Conservation (phyloP, 2,888 invertebrate species). For the Balanococcus diminutus region DNA sequence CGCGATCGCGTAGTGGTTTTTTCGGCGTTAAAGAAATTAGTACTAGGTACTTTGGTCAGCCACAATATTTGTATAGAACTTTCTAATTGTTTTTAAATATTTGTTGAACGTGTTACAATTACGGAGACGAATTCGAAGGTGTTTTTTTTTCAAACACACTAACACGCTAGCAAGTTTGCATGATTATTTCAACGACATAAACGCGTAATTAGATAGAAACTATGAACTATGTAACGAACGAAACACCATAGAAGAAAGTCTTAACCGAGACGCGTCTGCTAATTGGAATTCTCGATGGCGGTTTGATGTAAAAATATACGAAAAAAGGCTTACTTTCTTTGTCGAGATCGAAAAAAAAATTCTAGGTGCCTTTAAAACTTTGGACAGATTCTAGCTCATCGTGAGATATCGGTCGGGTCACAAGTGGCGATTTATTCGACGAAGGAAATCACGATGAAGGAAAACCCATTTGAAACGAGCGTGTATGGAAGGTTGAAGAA, state of each 20-base stretch:
- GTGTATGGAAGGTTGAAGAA: not conserved
- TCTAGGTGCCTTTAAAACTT: not conserved
- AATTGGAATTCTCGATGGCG: not conserved
- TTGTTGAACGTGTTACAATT: not conserved
- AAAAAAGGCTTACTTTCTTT: not conserved
- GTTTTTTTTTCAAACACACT: not conserved
- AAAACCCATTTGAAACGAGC: not conserved
- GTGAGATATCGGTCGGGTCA: too few species aligned
- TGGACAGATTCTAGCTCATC: not conserved
- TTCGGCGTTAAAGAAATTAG: not conserved
- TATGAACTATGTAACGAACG: not conserved
- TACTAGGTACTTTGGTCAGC: too few species aligned
- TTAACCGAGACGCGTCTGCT: not conserved
- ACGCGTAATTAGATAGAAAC: not conserved
- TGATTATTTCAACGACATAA: not conserved
- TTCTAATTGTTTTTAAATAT: conserved; percentile 22
- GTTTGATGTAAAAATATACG: not conserved
- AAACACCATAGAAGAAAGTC: conserved; percentile 4
- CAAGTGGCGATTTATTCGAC: not conserved
- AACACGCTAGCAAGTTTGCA: not conserved
- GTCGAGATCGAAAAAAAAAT: not conserved
- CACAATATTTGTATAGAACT: not conserved
- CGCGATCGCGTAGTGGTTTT: not conserved
- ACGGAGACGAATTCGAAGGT: not conserved
- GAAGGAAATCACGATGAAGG: not conserved